phyloP scores from a whole-genome alignment of 2,888 invertebrate species.

The Coleophora deauratella region DNA sequence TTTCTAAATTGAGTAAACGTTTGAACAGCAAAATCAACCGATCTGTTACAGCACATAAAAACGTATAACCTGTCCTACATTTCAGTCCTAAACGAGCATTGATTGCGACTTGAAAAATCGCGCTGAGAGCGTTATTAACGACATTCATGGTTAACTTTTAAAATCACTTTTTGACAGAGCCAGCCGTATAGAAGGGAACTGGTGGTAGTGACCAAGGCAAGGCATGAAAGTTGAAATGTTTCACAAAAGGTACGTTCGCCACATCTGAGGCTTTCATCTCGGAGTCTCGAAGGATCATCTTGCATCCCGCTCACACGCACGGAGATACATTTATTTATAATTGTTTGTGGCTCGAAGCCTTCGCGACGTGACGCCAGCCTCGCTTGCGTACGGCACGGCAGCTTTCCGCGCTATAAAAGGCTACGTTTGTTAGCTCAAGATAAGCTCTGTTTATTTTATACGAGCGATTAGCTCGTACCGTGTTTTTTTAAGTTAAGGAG shows the following conservation, averaged over 20 bases:
- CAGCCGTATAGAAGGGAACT: no score
- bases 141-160: no score
- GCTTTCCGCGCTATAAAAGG: constrained; percentile 50
- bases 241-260: constrained; percentile 26
- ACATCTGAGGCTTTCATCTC: constrained; percentile 17
- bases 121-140: no score
- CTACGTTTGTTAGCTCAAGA: constrained; percentile 45
- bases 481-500: background rate
- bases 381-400: constrained; percentile 18
- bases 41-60: no score
- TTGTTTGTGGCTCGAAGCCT: constrained; percentile 26
- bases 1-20: no score
- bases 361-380: constrained; percentile 29
- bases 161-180: no score
- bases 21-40: no score
- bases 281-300: constrained; percentile 21
- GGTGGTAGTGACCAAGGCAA: background rate
- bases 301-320: constrained; percentile 23
- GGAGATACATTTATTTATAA: constrained; percentile 33
- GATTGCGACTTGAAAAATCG: no score
- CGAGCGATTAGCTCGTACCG: constrained; percentile 38
- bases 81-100: no score
- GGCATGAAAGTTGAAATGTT: constrained; percentile 15
- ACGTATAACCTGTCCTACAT: no score
- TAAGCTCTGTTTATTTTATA: constrained; percentile 60